These are phyloP conservation scores for Drosophila recens DNA, from an alignment of 2,888 invertebrate genomes.

Conservation along the genomic window DNA sequence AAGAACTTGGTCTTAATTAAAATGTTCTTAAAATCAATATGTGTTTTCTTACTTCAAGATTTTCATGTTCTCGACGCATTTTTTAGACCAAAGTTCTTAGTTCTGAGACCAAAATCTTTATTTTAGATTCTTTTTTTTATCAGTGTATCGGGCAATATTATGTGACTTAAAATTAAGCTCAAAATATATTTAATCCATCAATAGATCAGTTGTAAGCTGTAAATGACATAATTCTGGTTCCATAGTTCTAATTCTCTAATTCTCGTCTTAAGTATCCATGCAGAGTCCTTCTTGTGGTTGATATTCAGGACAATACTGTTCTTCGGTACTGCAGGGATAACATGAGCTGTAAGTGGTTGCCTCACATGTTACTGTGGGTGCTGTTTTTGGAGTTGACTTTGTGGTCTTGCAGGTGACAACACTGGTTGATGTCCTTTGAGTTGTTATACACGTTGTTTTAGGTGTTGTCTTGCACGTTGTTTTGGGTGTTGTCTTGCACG, in stretches of 20 bases:
- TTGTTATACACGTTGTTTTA: neutral
- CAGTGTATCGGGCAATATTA: no score
- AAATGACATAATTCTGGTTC: no score
- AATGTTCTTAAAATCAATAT: no score
- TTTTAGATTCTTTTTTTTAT: no score
- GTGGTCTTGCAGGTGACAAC: no score
- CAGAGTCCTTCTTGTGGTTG: conserved; percentile 13
- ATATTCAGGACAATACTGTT: conserved; percentile 26
- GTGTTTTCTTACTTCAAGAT: no score
- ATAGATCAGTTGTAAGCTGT: no score
- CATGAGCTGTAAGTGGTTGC: conserved; percentile 5
- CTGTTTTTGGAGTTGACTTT: neutral
- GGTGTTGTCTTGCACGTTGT: neutral
- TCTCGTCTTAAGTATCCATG: neutral
- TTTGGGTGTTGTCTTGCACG: neutral
- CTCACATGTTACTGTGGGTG: neutral
- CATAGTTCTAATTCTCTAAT: no score
- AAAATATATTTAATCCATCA: neutral
- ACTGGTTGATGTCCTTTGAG: neutral
- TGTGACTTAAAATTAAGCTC: neutral
- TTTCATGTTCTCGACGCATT: no score
- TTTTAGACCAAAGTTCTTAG: no score
- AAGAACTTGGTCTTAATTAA: no score
- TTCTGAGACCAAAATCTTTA: no score
- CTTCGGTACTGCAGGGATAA: conserved; percentile 40